phyloP scores from a whole-genome alignment of 2,113 vertebrate species.

The Chauna torquata region DNA sequence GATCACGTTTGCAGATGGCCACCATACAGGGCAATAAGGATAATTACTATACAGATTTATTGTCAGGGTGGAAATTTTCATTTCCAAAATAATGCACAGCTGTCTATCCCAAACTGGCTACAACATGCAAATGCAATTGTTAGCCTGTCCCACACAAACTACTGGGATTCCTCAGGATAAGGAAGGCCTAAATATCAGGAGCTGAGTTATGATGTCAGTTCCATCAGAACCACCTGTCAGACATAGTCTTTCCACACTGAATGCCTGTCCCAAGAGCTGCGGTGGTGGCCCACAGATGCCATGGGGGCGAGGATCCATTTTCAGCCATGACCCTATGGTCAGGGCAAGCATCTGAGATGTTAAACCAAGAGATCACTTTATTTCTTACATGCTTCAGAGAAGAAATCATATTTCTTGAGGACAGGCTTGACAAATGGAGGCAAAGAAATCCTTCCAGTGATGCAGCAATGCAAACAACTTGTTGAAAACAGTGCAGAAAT shows the following conservation, averaged over 20 bases:
- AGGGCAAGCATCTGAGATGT: neutral
- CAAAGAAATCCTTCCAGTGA: neutral
- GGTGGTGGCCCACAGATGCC: neutral
- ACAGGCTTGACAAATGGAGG: neutral
- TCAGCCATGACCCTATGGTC: neutral
- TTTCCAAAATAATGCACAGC: slow-evolving; percentile 7
- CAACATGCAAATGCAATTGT: neutral
- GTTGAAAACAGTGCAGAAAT: neutral
- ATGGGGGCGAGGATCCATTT: neutral
- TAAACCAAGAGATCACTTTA: neutral
- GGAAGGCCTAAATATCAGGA: neutral
- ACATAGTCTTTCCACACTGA: neutral
- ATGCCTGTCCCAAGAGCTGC: neutral
- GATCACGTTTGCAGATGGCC: slow-evolving; percentile 4
- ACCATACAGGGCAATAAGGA: slow-evolving; percentile 11
- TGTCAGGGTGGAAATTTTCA: neutral
- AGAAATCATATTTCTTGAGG: neutral
- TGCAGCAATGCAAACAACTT: neutral
- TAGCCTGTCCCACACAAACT: neutral
- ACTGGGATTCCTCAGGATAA: neutral
- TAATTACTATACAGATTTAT: slow-evolving; percentile 22
- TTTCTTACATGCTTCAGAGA: neutral
- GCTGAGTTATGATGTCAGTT: neutral
- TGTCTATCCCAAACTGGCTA: neutral
- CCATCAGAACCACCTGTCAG: neutral